A percentile compares a stretch with the other conserved stretches of the same genome.
Evolutionary conservation across 2,113 vertebrate genomes (phyloP).

Genomic region (Amblyornis subalaris): DNA sequence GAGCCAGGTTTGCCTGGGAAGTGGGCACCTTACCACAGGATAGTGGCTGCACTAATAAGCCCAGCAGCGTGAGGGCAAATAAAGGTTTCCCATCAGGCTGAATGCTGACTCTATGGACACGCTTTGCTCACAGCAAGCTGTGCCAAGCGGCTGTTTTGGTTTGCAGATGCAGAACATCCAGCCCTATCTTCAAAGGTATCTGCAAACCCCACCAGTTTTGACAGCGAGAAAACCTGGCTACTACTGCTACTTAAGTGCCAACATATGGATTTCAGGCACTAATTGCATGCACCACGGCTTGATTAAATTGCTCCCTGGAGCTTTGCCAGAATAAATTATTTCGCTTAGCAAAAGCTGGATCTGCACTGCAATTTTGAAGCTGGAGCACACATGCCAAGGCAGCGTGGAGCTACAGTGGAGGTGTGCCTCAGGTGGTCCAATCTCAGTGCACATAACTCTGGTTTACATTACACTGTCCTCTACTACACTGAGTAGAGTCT

Average conservation of each 20-base stretch:
- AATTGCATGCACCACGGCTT: not conserved
- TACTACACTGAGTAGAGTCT: not conserved
- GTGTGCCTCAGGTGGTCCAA: not conserved
- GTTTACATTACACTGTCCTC: not conserved
- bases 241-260: not conserved
- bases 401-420: not conserved
- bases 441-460: not conserved
- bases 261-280: slow-evolving; percentile 43
- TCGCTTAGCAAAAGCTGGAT: not conserved
- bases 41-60: not conserved
- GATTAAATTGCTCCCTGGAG: slow-evolving; percentile 44
- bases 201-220: not conserved
- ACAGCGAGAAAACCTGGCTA: not conserved
- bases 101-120: rapidly evolving
- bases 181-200: not conserved
- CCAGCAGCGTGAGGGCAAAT: not conserved
- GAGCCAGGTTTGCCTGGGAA: not conserved
- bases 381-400: not conserved
- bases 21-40: not conserved
- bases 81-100: not conserved
- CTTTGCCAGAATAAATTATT: slow-evolving; percentile 39
- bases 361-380: not conserved
- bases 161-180: not conserved
- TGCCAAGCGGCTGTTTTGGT: not conserved
- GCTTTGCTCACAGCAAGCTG: not conserved